Evolutionary conservation across 2,113 vertebrate genomes (phyloP).

Genomic region (Podocnemis expansa): DNA sequence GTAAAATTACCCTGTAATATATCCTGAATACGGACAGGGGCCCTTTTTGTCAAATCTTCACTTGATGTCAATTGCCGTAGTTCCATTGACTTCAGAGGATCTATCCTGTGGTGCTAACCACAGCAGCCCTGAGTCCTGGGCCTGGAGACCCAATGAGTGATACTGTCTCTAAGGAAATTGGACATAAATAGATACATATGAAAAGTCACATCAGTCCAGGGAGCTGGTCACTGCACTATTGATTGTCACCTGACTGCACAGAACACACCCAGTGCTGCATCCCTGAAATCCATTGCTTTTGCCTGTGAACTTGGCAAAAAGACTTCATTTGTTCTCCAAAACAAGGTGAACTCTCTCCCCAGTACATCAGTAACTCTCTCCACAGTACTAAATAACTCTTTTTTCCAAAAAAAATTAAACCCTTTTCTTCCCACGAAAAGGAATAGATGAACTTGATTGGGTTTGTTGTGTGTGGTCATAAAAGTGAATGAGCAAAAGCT

Average conservation of each 20-base stretch:
- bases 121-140: not conserved
- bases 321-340: not conserved
- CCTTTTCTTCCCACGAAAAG: not conserved
- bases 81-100: not conserved
- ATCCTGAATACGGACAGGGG: not conserved
- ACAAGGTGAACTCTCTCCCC: not conserved
- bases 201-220: not conserved
- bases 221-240: not conserved
- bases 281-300: not conserved
- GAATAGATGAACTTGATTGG: not conserved
- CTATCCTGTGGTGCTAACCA: not conserved
- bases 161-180: not conserved
- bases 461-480: not conserved
- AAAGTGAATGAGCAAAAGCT: slow-evolving; percentile 48
- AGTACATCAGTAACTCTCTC: not conserved
- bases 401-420: too few relatives aligned
- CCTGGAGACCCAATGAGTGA: not conserved
- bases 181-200: not conserved
- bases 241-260: not conserved
- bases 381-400: not conserved
- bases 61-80: fast-evolving
- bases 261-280: not conserved
- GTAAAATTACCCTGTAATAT: not conserved
- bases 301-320: not conserved
- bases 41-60: not conserved